Percentiles rank a stretch among this genome's conserved stretches.
Conservation (phyloP, 2,888 invertebrate genomes). For the Troides aeacus region DNA sequence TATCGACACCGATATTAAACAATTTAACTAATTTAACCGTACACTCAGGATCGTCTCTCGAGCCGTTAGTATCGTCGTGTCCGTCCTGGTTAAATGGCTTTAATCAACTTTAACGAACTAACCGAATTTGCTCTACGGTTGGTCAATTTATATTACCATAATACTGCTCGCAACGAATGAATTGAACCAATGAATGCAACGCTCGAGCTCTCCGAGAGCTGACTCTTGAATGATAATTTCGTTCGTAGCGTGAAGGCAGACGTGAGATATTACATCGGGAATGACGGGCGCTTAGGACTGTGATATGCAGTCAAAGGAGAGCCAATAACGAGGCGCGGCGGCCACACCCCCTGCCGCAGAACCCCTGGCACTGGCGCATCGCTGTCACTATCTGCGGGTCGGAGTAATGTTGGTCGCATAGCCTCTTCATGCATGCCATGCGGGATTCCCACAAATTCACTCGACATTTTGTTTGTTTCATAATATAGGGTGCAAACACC, state of each 20-base stretch:
- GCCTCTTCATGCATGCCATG: constrained; percentile 50
- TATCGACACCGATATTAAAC: constrained; percentile 68
- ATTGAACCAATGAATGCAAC: constrained; percentile 62
- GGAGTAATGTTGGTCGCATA: constrained; percentile 37
- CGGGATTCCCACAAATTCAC: constrained; percentile 75
- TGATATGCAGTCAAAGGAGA: constrained; percentile 35
- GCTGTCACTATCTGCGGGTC: constrained; percentile 41
- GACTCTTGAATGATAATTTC: constrained; percentile 49
- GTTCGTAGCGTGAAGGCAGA: constrained; percentile 50
- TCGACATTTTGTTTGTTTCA: constrained; percentile 68
- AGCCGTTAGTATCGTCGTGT: constrained; percentile 74
- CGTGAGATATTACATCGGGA: constrained; percentile 49
- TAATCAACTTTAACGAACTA: constrained; percentile 81
- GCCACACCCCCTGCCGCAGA: constrained; percentile 50
- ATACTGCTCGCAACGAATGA: constrained; percentile 54
- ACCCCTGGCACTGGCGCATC: constrained; percentile 38
- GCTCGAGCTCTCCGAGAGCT: constrained; percentile 43
- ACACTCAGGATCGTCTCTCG: constrained; percentile 72
- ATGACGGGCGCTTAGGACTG: constrained; percentile 58
- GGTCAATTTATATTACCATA: constrained; percentile 81
- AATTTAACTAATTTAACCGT: constrained; percentile 74
- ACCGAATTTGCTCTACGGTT: constrained; percentile 79
- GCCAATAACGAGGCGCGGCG: constrained; percentile 52
- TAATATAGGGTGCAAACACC: constrained; percentile 70
- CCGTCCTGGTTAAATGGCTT: constrained; percentile 79